Conservation (phyloP, 2,797 vertebrate species). For the Poeciliopsis infans region DNA sequence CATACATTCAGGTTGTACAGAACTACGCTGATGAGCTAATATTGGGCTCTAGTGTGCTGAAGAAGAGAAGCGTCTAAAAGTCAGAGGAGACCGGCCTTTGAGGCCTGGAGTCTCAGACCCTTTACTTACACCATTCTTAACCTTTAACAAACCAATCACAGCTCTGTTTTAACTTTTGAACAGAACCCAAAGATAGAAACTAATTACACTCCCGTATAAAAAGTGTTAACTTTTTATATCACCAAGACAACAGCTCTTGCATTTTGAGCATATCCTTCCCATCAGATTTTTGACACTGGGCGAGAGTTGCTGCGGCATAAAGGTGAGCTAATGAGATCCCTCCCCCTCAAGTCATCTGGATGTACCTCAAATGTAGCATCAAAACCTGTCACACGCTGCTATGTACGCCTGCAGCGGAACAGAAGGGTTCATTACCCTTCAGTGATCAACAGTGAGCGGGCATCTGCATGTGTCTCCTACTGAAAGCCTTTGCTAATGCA, state of each 20-base stretch:
- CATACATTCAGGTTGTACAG: too few relatives aligned
- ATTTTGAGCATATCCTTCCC: not conserved
- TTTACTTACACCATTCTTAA: too few relatives aligned
- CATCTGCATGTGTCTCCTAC: conserved; percentile 56
- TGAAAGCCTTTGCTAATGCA: conserved; percentile 53
- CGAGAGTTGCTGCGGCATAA: not conserved
- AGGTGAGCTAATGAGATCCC: not conserved
- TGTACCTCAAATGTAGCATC: conserved; percentile 76
- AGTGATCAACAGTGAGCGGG: conserved; percentile 58
- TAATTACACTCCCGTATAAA: not conserved
- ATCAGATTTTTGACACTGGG: not conserved
- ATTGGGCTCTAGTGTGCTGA: too few relatives aligned
- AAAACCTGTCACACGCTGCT: conserved; percentile 74
- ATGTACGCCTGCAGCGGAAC: conserved; percentile 70
- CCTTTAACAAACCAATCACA: not conserved
- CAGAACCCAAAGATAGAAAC: not conserved
- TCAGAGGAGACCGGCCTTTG: too few relatives aligned
- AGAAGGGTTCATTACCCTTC: conserved; percentile 79
- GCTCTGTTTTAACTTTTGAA: not conserved
- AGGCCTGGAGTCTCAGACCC: too few relatives aligned
- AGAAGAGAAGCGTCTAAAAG: too few relatives aligned
- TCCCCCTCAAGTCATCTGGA: conserved; percentile 26
- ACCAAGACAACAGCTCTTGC: not conserved
- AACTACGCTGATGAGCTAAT: too few relatives aligned
- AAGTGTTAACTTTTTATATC: not conserved